Percentiles rank a stretch among this genome's conserved stretches.
These are phyloP conservation scores for Saguinus midas DNA, from an alignment of 2,113 vertebrate genomes.

Conservation along the genomic window DNA sequence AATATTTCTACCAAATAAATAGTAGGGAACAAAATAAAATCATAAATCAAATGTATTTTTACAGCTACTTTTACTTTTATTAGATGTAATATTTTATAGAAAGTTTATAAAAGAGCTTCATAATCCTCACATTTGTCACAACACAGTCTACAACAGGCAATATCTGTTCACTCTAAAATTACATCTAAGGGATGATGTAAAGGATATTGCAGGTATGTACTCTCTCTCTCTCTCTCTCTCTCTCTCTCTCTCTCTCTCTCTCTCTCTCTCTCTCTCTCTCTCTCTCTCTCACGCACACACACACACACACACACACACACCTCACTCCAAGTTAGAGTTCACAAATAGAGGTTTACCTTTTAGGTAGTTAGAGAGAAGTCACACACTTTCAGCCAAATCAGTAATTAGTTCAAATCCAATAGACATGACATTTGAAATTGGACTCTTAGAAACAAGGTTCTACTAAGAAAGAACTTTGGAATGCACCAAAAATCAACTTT, in stretches of 20 bases:
- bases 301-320: background rate
- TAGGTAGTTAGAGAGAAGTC: background rate
- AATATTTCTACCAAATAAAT: background rate
- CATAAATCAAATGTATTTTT: background rate
- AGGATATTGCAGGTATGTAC: background rate
- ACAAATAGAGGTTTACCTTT: background rate
- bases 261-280: too few relatives aligned
- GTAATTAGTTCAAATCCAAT: background rate
- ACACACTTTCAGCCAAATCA: background rate
- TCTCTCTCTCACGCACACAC: too few relatives aligned
- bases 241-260: too few relatives aligned
- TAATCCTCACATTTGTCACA: background rate
- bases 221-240: too few relatives aligned
- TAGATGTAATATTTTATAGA: background rate
- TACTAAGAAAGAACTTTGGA: background rate
- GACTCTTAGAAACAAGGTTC: background rate
- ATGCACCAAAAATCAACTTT: background rate
- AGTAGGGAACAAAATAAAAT: background rate
- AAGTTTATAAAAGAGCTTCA: background rate
- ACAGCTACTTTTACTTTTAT: background rate
- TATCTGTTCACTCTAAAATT: background rate
- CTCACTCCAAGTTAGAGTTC: background rate
- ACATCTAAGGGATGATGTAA: background rate
- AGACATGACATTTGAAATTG: background rate
- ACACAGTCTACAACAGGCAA: background rate